These are phyloP conservation scores for Scaptomyza reducta DNA, from an alignment of 2,888 invertebrate genomes.

Conservation along the genomic window DNA sequence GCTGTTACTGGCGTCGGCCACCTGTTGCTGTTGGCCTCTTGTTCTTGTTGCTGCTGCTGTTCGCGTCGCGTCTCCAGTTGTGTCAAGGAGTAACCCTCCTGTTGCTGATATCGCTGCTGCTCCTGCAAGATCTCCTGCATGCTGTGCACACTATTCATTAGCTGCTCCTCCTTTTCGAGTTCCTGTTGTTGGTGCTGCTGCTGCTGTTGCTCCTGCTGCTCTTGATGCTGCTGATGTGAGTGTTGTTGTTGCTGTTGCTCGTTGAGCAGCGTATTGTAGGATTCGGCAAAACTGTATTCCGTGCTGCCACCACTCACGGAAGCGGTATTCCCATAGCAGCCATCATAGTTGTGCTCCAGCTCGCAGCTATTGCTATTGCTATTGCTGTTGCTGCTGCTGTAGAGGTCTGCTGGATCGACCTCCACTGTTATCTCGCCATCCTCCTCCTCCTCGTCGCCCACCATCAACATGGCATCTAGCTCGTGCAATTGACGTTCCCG, in stretches of 20 bases:
- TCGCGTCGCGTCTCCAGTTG: conserved; percentile 82
- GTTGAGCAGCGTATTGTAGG: conserved; percentile 82
- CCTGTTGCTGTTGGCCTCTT: conserved; percentile 16
- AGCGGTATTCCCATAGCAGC: conserved; percentile 39
- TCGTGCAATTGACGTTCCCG: conserved; percentile 4
- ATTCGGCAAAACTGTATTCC: conserved; percentile 82
- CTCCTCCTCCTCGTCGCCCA: conserved; percentile 9
- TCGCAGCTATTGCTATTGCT: conserved; percentile 20
- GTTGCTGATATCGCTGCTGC: conserved; percentile 82
- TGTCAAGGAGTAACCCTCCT: conserved; percentile 83
- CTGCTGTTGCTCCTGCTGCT: conserved; percentile 69
- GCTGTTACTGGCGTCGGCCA: conserved; percentile 27
- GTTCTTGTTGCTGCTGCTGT: conserved; percentile 60
- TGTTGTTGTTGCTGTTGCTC: conserved; percentile 55
- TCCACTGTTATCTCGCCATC: neutral
- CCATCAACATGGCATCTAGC: neutral
- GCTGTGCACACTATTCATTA: conserved; percentile 19
- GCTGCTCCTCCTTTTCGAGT: conserved; percentile 73
- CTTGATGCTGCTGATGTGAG: conserved; percentile 54
- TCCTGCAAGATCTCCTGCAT: conserved; percentile 80
- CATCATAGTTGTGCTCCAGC: conserved; percentile 50
- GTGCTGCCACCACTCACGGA: conserved; percentile 43
- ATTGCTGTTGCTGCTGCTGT: conserved; percentile 8
- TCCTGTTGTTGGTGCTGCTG: conserved; percentile 73
- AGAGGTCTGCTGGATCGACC: conserved; percentile 5